Evolutionary conservation across 2,888 invertebrate genomes (phyloP).

Genomic region (Crocallis elinguaria): DNA sequence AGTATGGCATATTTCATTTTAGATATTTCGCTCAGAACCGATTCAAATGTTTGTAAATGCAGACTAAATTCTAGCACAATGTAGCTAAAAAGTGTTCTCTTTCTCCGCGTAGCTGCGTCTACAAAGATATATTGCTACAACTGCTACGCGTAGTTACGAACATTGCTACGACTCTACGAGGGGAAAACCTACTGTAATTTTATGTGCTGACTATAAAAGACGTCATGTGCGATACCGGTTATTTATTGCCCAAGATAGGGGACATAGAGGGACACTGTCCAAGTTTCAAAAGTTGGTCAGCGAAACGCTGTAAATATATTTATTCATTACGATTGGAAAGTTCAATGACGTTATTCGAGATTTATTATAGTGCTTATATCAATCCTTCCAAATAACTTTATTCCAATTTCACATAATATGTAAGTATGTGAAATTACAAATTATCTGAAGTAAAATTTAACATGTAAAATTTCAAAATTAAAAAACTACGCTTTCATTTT

Average conservation of each 20-base stretch:
- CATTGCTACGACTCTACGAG: constrained; percentile 15
- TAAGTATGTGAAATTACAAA: too few relatives aligned
- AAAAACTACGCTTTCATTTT: too few relatives aligned
- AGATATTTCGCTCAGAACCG: too few relatives aligned
- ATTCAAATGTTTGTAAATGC: too few relatives aligned
- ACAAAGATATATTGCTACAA: constrained; percentile 4
- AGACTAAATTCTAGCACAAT: not conserved
- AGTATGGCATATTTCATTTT: too few relatives aligned
- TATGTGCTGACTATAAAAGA: constrained; percentile 32
- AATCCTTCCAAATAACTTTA: too few relatives aligned
- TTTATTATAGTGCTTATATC: too few relatives aligned
- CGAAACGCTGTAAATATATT: constrained; percentile 29
- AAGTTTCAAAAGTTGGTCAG: constrained; percentile 38
- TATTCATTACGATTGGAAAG: not conserved
- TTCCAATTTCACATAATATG: too few relatives aligned
- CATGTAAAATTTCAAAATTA: too few relatives aligned
- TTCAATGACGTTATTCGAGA: not conserved
- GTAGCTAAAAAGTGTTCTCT: not conserved
- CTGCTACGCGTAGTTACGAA: constrained; percentile 8
- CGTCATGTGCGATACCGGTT: constrained; percentile 34
- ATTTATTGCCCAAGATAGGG: constrained; percentile 38
- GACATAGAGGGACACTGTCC: constrained; percentile 23
- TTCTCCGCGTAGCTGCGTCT: not conserved
- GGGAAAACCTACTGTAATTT: constrained; percentile 7
- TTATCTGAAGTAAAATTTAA: too few relatives aligned